These are phyloP conservation scores for Clivina fossor DNA, from an alignment of 2,888 invertebrate genomes.

Conservation along the genomic window DNA sequence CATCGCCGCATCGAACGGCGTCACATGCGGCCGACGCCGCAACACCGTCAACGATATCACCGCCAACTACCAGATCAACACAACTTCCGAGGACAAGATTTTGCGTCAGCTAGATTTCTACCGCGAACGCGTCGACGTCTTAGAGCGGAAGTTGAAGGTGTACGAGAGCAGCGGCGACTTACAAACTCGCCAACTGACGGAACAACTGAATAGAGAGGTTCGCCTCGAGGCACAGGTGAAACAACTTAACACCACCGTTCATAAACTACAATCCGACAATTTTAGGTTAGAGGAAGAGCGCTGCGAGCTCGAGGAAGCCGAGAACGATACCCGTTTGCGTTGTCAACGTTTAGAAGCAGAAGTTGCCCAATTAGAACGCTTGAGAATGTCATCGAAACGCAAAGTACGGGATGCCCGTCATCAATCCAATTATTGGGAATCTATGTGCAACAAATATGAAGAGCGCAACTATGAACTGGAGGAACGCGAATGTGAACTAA, in stretches of 20 bases:
- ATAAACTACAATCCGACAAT: constrained; percentile 64
- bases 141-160: constrained; percentile 66
- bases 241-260: constrained; percentile 55
- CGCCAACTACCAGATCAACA: constrained; percentile 33
- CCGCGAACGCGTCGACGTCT: constrained; percentile 64
- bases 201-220: constrained; percentile 65
- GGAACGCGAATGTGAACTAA: constrained; percentile 58
- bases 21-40: constrained; percentile 46
- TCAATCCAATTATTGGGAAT: constrained; percentile 38
- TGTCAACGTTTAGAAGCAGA: constrained; percentile 55
- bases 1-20: constrained; percentile 58
- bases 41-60: constrained; percentile 37
- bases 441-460: constrained; percentile 58
- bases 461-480: constrained; percentile 56
- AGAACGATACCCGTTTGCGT: constrained; percentile 69
- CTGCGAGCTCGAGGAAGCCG: constrained; percentile 74
- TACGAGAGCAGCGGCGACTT: constrained; percentile 68
- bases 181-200: constrained; percentile 62
- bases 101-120: constrained; percentile 55
- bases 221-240: constrained; percentile 56
- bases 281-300: constrained; percentile 69
- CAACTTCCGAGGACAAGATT: constrained; percentile 16
- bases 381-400: constrained; percentile 43
- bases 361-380: constrained; percentile 42
- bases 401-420: constrained; percentile 39